Evolutionary conservation across 2,113 vertebrate species (phyloP).

Genomic region (Nycticorax nycticorax): DNA sequence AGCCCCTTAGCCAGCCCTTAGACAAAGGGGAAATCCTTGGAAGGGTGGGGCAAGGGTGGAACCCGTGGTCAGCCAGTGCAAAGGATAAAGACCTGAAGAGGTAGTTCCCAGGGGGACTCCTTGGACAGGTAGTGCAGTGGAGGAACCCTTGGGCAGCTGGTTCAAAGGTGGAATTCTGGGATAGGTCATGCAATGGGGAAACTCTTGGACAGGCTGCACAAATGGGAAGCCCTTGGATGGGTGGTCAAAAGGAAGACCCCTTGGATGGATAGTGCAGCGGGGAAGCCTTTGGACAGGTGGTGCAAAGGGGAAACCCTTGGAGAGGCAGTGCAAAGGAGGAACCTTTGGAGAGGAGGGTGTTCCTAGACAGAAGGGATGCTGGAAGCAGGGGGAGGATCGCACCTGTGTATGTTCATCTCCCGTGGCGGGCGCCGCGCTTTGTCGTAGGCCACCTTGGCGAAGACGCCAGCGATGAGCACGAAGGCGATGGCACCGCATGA

Average conservation of each 20-base stretch:
- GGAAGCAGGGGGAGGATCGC: constrained; percentile 24
- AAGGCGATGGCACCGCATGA: constrained; percentile 96
- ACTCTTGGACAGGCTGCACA: not conserved
- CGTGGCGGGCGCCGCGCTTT: constrained; percentile 95
- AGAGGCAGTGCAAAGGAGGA: not conserved
- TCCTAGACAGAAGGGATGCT: not conserved
- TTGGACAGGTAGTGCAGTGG: not conserved
- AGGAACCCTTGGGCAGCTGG: not conserved
- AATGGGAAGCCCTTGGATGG: not conserved
- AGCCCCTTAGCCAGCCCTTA: rapidly evolving
- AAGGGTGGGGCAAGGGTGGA: not conserved
- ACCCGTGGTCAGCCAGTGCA: not conserved
- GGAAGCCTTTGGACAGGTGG: rapidly evolving
- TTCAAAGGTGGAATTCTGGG: not conserved
- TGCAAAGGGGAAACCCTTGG: not conserved
- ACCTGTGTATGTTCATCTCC: constrained; percentile 99
- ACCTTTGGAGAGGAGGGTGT: not conserved
- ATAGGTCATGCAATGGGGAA: not conserved
- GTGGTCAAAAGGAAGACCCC: rapidly evolving
- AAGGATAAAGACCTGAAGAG: not conserved
- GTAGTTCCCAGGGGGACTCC: not conserved
- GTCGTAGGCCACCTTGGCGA: constrained; percentile 96
- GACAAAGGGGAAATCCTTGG: not conserved
- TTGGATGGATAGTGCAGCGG: rapidly evolving
- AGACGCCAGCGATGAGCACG: constrained; percentile 92